These are phyloP conservation scores for Axis porcinus DNA, from an alignment of 2,113 vertebrate species.

Conservation along the genomic window DNA sequence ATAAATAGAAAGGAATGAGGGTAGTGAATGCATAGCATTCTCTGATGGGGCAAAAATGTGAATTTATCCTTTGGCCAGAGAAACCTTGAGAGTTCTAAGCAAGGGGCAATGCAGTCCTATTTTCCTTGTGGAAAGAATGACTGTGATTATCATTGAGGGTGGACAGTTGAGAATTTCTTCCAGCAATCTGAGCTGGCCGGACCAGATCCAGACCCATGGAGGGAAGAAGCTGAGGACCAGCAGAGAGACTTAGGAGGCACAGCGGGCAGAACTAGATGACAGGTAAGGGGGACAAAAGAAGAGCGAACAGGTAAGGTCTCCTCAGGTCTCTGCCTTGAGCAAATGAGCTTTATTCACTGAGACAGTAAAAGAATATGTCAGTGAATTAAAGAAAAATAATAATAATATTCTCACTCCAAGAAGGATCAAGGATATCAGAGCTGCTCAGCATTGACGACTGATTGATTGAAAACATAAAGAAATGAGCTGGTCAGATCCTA, in stretches of 20 bases:
- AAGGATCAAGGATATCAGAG: background rate
- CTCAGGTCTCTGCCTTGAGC: background rate
- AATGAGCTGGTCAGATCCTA: background rate
- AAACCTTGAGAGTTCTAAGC: background rate
- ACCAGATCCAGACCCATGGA: background rate
- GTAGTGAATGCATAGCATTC: background rate
- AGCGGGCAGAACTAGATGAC: accelerated
- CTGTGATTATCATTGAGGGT: background rate
- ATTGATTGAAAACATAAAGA: background rate
- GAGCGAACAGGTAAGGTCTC: background rate
- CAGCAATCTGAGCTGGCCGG: background rate
- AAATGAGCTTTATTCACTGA: background rate
- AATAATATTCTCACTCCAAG: background rate
- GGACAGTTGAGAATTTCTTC: background rate
- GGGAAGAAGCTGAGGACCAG: background rate
- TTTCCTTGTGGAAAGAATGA: background rate
- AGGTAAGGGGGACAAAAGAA: background rate
- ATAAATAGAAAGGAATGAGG: background rate
- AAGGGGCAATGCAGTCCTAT: background rate
- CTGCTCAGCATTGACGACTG: background rate
- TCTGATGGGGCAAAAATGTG: background rate
- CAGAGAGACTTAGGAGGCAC: background rate
- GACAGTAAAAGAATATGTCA: background rate
- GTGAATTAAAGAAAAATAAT: background rate
- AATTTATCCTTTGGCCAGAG: background rate